These are phyloP conservation scores for Halisarca cf. caerulea DNA, from an alignment of 37 sponge, comb jelly and placozoan genomes.

Conservation along the genomic window DNA sequence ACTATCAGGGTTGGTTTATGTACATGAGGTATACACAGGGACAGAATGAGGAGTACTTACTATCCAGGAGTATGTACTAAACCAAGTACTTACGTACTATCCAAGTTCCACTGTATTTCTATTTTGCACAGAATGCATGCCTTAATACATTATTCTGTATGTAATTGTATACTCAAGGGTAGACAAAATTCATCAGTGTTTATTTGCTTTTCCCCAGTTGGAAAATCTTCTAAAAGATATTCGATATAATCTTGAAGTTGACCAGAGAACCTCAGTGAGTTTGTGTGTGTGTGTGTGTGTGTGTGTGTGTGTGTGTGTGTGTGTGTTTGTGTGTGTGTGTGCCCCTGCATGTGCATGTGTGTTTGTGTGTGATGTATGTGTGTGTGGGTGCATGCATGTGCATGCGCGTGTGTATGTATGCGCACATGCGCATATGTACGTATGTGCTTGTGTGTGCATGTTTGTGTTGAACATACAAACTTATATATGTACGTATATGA, in stretches of 20 bases:
- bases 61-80: too few species aligned
- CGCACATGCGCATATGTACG: background rate
- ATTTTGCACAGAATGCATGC: too few species aligned
- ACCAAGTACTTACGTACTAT: too few species aligned
- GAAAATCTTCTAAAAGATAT: background rate
- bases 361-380: conserved; percentile 31
- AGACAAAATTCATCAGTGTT: too few species aligned
- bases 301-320: conserved; percentile 39
- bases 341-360: background rate
- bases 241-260: background rate
- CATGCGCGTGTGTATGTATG: background rate
- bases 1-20: too few species aligned
- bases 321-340: conserved; percentile 11
- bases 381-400: conserved; percentile 23
- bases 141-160: too few species aligned
- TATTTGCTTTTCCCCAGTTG: background rate
- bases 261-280: background rate
- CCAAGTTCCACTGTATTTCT: too few species aligned
- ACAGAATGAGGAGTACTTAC: too few species aligned
- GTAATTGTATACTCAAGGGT: too few species aligned
- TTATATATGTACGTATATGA: background rate
- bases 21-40: too few species aligned
- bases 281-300: conserved; percentile 27
- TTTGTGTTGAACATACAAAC: background rate
- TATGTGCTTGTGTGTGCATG: background rate